phyloP scores from a whole-genome alignment of 2,797 vertebrate genomes.

The Sebastes kiyomatsui region DNA sequence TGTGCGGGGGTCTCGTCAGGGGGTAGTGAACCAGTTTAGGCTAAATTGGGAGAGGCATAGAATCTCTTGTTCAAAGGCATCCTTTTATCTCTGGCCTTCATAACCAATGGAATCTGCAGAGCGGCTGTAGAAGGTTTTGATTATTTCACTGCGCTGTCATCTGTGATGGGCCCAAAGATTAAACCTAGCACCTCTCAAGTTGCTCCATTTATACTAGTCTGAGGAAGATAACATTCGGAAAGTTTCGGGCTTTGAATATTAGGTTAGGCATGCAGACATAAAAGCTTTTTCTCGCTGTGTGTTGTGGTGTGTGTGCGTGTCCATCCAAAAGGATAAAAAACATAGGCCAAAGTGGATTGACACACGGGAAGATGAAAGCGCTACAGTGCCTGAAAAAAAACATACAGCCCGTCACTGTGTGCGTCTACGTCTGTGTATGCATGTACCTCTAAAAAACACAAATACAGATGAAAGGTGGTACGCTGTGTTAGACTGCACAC shows the following conservation, averaged over 20 bases:
- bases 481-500: constrained; percentile 10
- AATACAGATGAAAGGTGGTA: constrained; percentile 59
- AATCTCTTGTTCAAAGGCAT: constrained; percentile 67
- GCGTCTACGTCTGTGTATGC: constrained; percentile 22
- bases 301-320: constrained; percentile 31
- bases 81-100: constrained; percentile 65
- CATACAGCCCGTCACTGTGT: constrained; percentile 32
- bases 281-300: constrained; percentile 35
- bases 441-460: constrained; percentile 41
- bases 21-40: constrained; percentile 48
- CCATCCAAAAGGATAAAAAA: constrained; percentile 25
- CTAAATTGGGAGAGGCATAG: constrained; percentile 61
- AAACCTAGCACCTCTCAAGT: constrained; percentile 46
- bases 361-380: constrained; percentile 65
- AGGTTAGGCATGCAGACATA: constrained; percentile 42
- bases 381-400: constrained; percentile 4
- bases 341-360: constrained; percentile 55
- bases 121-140: constrained; percentile 50
- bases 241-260: constrained; percentile 39
- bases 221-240: constrained; percentile 35
- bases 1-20: constrained; percentile 23
- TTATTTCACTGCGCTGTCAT: constrained; percentile 57
- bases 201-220: constrained; percentile 37
- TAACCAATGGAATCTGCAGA: constrained; percentile 50
- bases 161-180: constrained; percentile 57